Evolutionary conservation across 2,888 invertebrate species (phyloP).

Genomic region (Hirtodrosophila histrioides): DNA sequence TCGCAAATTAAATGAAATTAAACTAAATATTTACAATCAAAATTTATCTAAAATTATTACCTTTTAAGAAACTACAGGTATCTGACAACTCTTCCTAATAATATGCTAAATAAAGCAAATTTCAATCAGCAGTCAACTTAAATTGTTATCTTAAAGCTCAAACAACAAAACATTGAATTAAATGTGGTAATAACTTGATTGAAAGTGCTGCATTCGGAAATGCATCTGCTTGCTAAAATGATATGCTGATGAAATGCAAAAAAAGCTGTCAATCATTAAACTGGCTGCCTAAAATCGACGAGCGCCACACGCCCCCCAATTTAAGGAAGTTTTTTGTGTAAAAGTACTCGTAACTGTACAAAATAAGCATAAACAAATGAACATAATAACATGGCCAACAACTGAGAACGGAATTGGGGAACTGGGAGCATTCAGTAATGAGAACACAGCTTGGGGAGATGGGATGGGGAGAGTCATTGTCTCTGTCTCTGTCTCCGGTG

Average conservation of each 20-base stretch:
- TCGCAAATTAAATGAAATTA: too few species aligned
- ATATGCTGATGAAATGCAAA: conserved; percentile 5
- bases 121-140: too few species aligned
- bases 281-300: not conserved
- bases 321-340: not conserved
- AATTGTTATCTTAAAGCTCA: too few species aligned
- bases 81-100: too few species aligned
- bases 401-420: conserved; percentile 11
- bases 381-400: conserved; percentile 48
- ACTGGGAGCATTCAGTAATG: not conserved
- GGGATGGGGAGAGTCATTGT: too few species aligned
- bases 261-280: not conserved
- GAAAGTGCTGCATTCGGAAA: too few species aligned
- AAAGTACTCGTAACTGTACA: conserved; percentile 4
- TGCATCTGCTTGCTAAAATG: not conserved
- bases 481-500: conserved; percentile 12
- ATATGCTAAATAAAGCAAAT: too few species aligned
- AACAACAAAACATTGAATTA: too few species aligned
- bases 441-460: conserved; percentile 6
- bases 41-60: too few species aligned
- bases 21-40: too few species aligned
- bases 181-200: too few species aligned
- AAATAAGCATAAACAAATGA: conserved; percentile 46
- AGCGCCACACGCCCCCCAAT: conserved; percentile 16
- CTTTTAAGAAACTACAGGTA: too few species aligned